Percentiles rank a stretch among this genome's conserved stretches.
phyloP scores from a whole-genome alignment of 1,140 invertebrate species.

The Formica selysi region DNA sequence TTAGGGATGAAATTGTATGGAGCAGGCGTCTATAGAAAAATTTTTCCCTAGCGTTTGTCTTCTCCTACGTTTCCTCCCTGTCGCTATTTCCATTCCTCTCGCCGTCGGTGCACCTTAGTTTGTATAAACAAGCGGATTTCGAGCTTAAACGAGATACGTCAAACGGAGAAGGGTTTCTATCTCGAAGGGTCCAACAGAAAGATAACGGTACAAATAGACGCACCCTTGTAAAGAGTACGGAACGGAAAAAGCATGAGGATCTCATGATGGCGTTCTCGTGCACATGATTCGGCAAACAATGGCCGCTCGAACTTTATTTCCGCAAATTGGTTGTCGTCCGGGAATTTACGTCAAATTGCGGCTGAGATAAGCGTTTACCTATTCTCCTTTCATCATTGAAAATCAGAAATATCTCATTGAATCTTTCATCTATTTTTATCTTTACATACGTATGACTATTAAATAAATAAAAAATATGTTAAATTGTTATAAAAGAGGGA shows the following conservation, averaged over 20 bases:
- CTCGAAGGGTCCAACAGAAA: conserved; percentile 63
- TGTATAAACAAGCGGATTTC: conserved; percentile 81
- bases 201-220: conserved; percentile 16
- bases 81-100: conserved; percentile 22
- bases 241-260: conserved; percentile 1
- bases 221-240: conserved; percentile 32
- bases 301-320: conserved; percentile 65
- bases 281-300: conserved; percentile 61
- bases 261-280: conserved; percentile 50
- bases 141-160: conserved; percentile 76
- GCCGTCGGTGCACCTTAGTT: conserved; percentile 68
- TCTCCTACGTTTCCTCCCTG: conserved; percentile 5
- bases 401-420: not conserved
- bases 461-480: not conserved
- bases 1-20: conserved; percentile 76
- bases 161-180: conserved; percentile 64
- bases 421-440: conserved; percentile 11
- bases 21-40: conserved; percentile 73
- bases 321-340: conserved; percentile 60
- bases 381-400: not conserved
- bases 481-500: not conserved
- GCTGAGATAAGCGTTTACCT: not conserved
- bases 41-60: conserved; percentile 64
- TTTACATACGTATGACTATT: not conserved
- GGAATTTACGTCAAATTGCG: conserved; percentile 18